Conservation (phyloP, 2,113 vertebrate genomes). For the Anas platyrhynchos region DNA sequence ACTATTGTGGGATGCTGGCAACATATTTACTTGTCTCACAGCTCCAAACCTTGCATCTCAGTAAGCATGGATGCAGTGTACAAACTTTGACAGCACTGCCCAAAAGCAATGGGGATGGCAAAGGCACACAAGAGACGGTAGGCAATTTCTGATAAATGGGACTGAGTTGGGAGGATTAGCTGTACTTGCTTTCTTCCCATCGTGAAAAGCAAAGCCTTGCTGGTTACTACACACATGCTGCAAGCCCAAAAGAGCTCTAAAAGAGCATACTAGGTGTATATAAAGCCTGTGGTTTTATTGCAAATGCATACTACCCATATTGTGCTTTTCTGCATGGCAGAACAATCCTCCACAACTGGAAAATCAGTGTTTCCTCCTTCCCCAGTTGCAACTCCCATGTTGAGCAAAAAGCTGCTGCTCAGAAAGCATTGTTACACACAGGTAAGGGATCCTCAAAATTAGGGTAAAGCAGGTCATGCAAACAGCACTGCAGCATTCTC, state of each 20-base stretch:
- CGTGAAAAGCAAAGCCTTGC: background rate
- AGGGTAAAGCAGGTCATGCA: background rate
- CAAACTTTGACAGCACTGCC: background rate
- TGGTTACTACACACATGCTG: background rate
- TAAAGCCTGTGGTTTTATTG: background rate
- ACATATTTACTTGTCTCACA: background rate
- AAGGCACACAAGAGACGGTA: background rate
- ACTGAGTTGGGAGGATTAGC: background rate
- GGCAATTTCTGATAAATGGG: background rate
- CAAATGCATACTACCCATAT: background rate
- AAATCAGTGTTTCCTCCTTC: background rate
- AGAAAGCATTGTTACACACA: background rate
- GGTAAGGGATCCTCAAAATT: background rate
- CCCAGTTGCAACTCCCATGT: background rate
- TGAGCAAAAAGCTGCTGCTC: background rate
- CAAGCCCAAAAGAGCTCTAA: background rate
- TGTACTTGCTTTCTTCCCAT: background rate
- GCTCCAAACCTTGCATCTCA: background rate
- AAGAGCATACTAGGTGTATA: background rate
- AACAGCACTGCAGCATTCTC: background rate
- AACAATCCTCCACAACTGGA: background rate
- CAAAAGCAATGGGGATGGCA: background rate
- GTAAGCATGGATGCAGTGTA: background rate
- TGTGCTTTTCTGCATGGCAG: background rate
- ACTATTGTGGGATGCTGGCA: background rate